Conservation (phyloP, 2,888 invertebrate genomes). For the Zaprionus obscuricornis region DNA sequence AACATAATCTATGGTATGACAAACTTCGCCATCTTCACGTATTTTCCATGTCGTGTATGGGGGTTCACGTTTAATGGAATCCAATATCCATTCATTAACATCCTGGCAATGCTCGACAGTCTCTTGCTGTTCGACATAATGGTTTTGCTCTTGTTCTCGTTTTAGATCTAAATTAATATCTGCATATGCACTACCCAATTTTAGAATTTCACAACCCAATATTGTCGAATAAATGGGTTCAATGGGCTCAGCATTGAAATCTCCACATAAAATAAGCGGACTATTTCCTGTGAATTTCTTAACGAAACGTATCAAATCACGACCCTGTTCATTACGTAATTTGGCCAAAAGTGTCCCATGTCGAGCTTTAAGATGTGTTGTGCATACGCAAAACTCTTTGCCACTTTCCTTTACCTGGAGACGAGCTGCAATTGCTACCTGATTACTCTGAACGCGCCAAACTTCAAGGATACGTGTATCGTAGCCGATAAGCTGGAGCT, state of each 20-base stretch:
- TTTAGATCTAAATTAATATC: conserved; percentile 79
- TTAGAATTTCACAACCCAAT: conserved; percentile 82
- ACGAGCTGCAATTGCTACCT: conserved; percentile 87
- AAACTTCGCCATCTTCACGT: conserved; percentile 88
- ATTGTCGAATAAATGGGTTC: conserved; percentile 89
- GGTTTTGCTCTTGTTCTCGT: conserved; percentile 38
- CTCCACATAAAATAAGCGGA: conserved; percentile 88
- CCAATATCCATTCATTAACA: conserved; percentile 60
- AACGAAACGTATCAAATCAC: conserved; percentile 86
- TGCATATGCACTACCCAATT: conserved; percentile 85
- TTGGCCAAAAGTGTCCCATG: conserved; percentile 87
- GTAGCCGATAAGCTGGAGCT: conserved; percentile 86
- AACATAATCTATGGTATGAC: conserved; percentile 90
- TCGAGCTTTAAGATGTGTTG: conserved; percentile 90
- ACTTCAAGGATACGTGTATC: conserved; percentile 87
- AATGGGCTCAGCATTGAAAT: conserved; percentile 90
- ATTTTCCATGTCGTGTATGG: conserved; percentile 91
- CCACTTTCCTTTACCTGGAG: conserved; percentile 85
- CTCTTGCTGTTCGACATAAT: conserved; percentile 18
- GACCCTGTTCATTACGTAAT: conserved; percentile 88
- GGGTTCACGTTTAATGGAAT: conserved; percentile 85
- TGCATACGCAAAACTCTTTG: conserved; percentile 87
- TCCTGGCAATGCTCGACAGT: conserved; percentile 28
- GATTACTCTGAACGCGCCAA: conserved; percentile 90
- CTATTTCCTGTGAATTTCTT: conserved; percentile 83